Percentiles rank a stretch among this genome's conserved stretches.
phyloP scores from a whole-genome alignment of 2,113 vertebrate genomes.

The Catharus minimus region DNA sequence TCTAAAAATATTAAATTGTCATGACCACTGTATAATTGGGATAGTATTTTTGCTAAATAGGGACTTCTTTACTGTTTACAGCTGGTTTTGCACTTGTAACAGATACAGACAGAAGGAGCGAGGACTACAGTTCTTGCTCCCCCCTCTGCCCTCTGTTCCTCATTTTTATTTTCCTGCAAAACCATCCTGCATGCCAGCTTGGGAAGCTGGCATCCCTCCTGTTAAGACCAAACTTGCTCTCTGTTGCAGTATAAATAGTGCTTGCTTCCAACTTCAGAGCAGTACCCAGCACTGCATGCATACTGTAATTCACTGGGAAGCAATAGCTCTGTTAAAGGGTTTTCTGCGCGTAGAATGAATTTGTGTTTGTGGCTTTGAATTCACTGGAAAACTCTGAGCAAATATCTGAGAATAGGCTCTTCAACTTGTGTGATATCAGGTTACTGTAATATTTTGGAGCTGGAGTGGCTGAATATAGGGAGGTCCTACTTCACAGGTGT shows the following conservation, averaged over 20 bases:
- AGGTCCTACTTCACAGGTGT: background rate
- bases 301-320: background rate
- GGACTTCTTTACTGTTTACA: slow-evolving; percentile 27
- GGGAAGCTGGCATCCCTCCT: slow-evolving; percentile 55
- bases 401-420: background rate
- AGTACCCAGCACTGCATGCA: background rate
- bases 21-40: background rate
- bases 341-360: background rate
- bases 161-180: slow-evolving; percentile 33
- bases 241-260: slow-evolving; percentile 57
- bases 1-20: slow-evolving; percentile 10
- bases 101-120: slow-evolving; percentile 40
- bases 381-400: background rate
- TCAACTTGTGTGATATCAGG: background rate
- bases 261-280: slow-evolving; percentile 43
- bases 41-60: slow-evolving; percentile 19
- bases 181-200: slow-evolving; percentile 49
- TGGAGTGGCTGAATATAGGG: background rate
- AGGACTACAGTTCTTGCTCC: slow-evolving; percentile 36
- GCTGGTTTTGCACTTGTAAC: background rate
- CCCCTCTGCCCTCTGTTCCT: slow-evolving; percentile 44
- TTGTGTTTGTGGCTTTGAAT: background rate
- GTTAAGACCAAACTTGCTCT: slow-evolving; percentile 52
- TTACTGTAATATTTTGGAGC: background rate
- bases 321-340: background rate